Evolutionary conservation across 1,140 invertebrate species (phyloP).

Genomic region (Cherax quadricarinatus): DNA sequence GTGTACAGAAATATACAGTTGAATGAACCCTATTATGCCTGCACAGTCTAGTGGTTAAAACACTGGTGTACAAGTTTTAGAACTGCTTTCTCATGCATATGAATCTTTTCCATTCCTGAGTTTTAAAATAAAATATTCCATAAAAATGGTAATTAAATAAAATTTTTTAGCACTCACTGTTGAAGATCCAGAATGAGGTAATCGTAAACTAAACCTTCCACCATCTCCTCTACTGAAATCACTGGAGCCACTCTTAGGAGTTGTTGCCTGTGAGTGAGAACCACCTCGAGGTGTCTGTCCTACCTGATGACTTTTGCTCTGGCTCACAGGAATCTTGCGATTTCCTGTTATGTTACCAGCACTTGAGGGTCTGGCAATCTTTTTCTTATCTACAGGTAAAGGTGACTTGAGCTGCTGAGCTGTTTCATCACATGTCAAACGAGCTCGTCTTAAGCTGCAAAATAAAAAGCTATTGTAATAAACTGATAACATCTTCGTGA

Average conservation of each 20-base stretch:
- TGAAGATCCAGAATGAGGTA: slow-evolving; percentile 75
- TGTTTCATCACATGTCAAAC: slow-evolving; percentile 69
- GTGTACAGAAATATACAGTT: no score
- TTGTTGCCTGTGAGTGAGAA: background rate
- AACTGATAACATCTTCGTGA: no score
- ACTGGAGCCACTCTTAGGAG: slow-evolving; percentile 64
- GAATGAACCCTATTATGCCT: no score
- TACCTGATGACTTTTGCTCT: slow-evolving; percentile 60
- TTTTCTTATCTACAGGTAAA: slow-evolving; percentile 72
- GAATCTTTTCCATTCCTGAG: no score
- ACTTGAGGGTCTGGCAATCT: slow-evolving; percentile 40
- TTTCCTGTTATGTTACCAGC: slow-evolving; percentile 32
- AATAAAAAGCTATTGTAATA: background rate
- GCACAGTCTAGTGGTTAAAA: no score
- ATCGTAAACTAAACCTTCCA: slow-evolving; percentile 83
- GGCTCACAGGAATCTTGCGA: slow-evolving; percentile 63
- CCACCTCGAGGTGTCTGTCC: background rate
- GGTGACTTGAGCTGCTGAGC: slow-evolving; percentile 66
- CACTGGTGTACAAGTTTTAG: no score
- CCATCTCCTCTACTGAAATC: slow-evolving; percentile 81
- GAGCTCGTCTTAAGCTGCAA: slow-evolving; percentile 73
- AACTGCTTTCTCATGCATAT: no score
- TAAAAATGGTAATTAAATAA: no score
- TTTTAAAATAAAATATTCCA: no score
- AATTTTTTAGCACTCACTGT: slow-evolving; percentile 24